phyloP scores from a whole-genome alignment of 2,888 invertebrate species.

The Hipparchia sbordonii region DNA sequence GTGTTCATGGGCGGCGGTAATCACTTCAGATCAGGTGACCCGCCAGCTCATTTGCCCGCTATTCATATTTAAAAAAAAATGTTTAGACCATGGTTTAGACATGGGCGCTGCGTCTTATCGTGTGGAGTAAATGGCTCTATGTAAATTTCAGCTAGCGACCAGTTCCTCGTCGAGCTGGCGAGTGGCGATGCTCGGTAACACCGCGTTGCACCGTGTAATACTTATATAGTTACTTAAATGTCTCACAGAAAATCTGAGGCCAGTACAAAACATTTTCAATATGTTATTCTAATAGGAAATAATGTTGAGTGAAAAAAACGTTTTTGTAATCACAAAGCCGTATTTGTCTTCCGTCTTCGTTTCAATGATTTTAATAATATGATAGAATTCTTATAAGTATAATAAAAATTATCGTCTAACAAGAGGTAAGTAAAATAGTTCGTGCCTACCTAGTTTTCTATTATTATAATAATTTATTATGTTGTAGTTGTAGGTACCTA shows the following conservation, averaged over 20 bases:
- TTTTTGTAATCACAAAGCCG: conserved; percentile 20
- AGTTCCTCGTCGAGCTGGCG: conserved; percentile 21
- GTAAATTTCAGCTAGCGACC: conserved; percentile 21
- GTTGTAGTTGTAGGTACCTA: no score
- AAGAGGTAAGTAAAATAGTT: conserved; percentile 15
- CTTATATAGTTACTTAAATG: conserved; percentile 15
- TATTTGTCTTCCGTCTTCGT: conserved; percentile 25
- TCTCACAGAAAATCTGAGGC: conserved; percentile 19
- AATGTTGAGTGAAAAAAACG: conserved; percentile 20
- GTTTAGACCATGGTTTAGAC: no score
- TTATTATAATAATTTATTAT: no score
- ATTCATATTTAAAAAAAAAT: no score
- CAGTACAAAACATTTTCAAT: conserved; percentile 24
- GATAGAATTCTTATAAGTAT: conserved; percentile 8
- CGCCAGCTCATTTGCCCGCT: no score
- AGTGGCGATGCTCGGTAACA: conserved; percentile 10
- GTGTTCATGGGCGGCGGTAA: no score
- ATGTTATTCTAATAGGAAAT: conserved; percentile 18
- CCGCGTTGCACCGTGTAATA: conserved; percentile 15
- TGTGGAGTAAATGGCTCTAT: conserved; percentile 1
- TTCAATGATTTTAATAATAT: conserved; percentile 22
- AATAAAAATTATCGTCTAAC: conserved; percentile 16
- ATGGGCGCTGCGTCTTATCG: background rate
- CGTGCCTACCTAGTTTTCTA: background rate
- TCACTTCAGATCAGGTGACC: no score